Evolutionary conservation across 2,888 invertebrate species (phyloP).

Genomic region (Apomyelois bistriatella): DNA sequence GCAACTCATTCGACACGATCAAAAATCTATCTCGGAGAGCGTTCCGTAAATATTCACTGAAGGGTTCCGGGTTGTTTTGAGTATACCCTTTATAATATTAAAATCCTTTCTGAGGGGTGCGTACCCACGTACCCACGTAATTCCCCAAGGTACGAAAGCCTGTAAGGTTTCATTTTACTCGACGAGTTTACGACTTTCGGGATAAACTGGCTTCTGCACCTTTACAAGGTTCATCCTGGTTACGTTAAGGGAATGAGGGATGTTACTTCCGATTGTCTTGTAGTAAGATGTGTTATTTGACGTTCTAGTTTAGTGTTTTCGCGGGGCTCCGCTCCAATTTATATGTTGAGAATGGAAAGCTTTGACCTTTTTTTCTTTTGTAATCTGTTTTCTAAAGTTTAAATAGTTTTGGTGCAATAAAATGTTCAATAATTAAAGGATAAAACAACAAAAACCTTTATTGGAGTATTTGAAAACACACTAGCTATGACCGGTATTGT

Average conservation of each 20-base stretch:
- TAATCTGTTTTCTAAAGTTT: too few relatives aligned
- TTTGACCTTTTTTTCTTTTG: too few relatives aligned
- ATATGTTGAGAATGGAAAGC: too few relatives aligned
- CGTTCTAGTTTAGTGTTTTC: too few relatives aligned
- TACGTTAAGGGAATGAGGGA: not conserved
- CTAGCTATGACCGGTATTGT: too few relatives aligned
- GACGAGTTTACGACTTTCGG: constrained; percentile 30
- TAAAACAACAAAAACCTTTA: too few relatives aligned
- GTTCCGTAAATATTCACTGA: constrained; percentile 24
- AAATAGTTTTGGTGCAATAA: too few relatives aligned
- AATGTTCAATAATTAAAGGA: too few relatives aligned
- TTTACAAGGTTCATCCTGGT: not conserved
- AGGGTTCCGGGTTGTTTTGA: constrained; percentile 24
- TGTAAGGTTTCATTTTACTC: constrained; percentile 28
- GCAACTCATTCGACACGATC: constrained; percentile 10
- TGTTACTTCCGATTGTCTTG: not conserved
- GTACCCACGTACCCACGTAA: constrained; percentile 24
- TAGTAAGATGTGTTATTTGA: not conserved
- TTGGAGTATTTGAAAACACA: not conserved
- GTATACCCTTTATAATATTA: constrained; percentile 33
- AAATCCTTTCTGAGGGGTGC: constrained; percentile 32
- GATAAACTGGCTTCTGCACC: constrained; percentile 25
- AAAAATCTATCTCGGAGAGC: constrained; percentile 20
- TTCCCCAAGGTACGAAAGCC: constrained; percentile 28
- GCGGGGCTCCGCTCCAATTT: too few relatives aligned